Percentiles rank a stretch among this genome's conserved stretches.
These are phyloP conservation scores for Tapirus indicus DNA, from an alignment of 2,797 vertebrate species.

Conservation along the genomic window DNA sequence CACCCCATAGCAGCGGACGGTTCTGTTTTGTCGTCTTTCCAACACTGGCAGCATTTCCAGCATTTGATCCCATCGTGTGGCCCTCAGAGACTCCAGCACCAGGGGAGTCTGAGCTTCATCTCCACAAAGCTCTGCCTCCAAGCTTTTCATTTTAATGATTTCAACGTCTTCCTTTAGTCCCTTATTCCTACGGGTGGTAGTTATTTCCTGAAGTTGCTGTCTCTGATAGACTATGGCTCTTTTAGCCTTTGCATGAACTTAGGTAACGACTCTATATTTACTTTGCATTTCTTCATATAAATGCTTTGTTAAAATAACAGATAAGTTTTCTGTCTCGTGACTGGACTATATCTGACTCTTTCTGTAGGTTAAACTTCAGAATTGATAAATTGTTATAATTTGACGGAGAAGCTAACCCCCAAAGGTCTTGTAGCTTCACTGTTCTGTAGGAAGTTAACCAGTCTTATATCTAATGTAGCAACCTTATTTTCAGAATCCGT, in stretches of 20 bases:
- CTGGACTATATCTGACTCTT: neutral
- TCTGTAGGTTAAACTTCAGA: neutral
- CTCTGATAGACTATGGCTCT: neutral
- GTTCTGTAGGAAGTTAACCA: neutral
- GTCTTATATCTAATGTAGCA: neutral
- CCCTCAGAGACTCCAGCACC: neutral
- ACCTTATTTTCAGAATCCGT: neutral
- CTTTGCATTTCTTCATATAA: neutral
- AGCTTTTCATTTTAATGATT: neutral
- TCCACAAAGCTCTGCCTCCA: neutral
- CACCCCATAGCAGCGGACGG: neutral
- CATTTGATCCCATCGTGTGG: neutral
- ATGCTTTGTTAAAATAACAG: conserved; percentile 17
- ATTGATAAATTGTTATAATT: neutral
- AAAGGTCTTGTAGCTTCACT: neutral
- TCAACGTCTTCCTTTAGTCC: neutral
- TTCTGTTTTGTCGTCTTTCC: neutral
- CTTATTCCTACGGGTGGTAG: neutral
- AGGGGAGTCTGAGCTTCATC: neutral
- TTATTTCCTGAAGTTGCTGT: neutral
- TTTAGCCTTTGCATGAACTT: neutral
- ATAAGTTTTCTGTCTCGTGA: neutral
- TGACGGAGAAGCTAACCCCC: neutral
- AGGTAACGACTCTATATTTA: neutral
- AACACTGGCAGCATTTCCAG: neutral